Evolutionary conservation across 1,140 invertebrate genomes (phyloP), one percentile per base, ranked within the genome.

Genomic region (Cataglyphis hispanica): DNA sequence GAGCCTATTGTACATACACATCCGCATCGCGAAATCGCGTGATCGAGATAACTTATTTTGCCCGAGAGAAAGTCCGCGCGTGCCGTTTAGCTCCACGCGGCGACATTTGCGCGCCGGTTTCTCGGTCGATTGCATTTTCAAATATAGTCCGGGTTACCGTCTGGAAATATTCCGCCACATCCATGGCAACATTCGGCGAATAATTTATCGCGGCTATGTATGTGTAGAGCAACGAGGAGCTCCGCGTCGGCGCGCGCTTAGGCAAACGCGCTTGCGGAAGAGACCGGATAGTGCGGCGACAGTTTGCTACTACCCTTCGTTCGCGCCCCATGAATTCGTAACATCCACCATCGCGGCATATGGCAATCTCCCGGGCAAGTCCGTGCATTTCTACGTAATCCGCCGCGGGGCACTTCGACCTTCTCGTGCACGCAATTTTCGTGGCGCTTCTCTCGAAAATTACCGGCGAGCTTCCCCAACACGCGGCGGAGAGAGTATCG

Each of bases 311-410:
- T 43, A 86, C 72, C 83, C 86, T 76, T 37, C 74, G 34, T 50
- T 34, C 40, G 22, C 53, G 58, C 22, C 27, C 1, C 46, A 80
- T 90, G 85, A 90, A 90, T 90, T 80, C 85, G 78, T 90, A 90
- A 90, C 78, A 78, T 66, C 70, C 60, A 50, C 34, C 70, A 46
- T 25, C 34, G 53, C 58, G 31, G 63, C 81, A 22, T 75, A 50
- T 50, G 43, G 22, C 72, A 27, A 40, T 40, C 74, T 27, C 67
- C 13, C 31, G 43, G 34, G 34, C 31, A 60, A 60, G 31, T 34
- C 37, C 70, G 31, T 53, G 34, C 34, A 8, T 58, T 74, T 53
- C 86, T 86, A 53, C 88, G 86, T 86, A 86, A 89, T 84, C 58
- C 8, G 74, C 31, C 56, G n/a, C 69, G 25, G 19, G 13, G 13